Evolutionary conservation across 2,888 invertebrate genomes (phyloP).

Genomic region (Diploptera punctata): DNA sequence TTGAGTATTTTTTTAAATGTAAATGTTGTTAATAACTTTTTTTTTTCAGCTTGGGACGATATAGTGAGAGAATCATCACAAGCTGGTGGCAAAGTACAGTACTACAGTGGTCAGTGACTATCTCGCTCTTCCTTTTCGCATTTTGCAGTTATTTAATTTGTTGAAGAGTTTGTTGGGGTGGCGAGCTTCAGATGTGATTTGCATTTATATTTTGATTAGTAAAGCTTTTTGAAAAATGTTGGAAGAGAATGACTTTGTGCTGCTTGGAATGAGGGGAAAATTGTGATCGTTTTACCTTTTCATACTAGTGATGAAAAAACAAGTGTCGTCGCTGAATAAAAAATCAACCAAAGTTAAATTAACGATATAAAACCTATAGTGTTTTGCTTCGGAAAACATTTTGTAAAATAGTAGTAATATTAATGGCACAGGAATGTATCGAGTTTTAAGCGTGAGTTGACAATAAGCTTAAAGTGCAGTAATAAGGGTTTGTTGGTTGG

Average conservation of each 20-base stretch:
- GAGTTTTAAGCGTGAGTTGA: too few species aligned
- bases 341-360: too few species aligned
- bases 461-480: too few species aligned
- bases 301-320: constrained; percentile 13
- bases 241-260: not conserved
- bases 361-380: too few species aligned
- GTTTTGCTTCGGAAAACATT: too few species aligned
- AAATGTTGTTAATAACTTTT: constrained; percentile 43
- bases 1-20: not conserved
- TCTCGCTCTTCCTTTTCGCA: constrained; percentile 26
- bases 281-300: constrained; percentile 16
- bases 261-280: not conserved
- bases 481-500: too few species aligned
- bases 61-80: constrained; percentile 58
- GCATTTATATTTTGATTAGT: constrained; percentile 27
- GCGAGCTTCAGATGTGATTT: constrained; percentile 19
- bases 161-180: constrained; percentile 1
- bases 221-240: constrained; percentile 3
- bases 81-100: constrained; percentile 61
- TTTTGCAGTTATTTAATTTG: constrained; percentile 16
- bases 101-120: constrained; percentile 63
- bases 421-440: too few species aligned
- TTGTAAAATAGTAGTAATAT: too few species aligned
- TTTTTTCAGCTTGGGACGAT: constrained; percentile 76
- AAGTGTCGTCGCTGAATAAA: too few species aligned